Conservation (phyloP, 2,113 vertebrate genomes). For the Calyptomena viridis region DNA sequence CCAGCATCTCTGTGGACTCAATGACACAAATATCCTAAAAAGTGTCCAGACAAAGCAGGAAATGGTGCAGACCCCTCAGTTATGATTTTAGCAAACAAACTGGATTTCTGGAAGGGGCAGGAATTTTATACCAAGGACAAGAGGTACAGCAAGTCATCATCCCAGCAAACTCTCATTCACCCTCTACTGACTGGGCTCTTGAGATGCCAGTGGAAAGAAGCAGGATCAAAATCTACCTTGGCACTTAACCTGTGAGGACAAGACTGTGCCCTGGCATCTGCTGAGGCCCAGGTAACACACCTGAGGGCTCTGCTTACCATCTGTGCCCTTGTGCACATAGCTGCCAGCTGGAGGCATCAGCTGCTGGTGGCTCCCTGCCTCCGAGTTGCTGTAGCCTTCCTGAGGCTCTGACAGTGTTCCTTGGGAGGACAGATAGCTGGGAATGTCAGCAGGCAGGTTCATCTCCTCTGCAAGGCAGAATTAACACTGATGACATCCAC, state of each 20-base stretch:
- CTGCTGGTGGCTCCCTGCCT: conserved; percentile 96
- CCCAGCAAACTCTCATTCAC: not conserved
- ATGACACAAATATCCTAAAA: not conserved
- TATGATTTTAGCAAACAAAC: not conserved
- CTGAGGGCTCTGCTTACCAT: conserved; percentile 72
- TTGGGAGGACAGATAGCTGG: conserved; percentile 96
- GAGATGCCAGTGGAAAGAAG: not conserved
- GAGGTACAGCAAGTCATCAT: not conserved
- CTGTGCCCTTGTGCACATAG: conserved; percentile 85
- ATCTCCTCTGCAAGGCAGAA: conserved; percentile 85
- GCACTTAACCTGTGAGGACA: not conserved
- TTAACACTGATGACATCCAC: not conserved
- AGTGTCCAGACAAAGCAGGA: not conserved
- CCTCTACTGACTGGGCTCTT: not conserved
- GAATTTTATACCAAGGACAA: not conserved
- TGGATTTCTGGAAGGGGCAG: not conserved
- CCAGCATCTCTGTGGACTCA: not conserved
- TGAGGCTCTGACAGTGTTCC: conserved; percentile 94
- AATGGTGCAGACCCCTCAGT: not conserved
- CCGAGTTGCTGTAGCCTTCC: conserved; percentile 94
- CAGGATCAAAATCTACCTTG: not conserved
- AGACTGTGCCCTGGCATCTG: not conserved
- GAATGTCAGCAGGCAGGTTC: conserved; percentile 94
- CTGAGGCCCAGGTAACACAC: not conserved
- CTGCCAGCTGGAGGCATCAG: conserved; percentile 90